Conservation (phyloP, 2,797 vertebrate species). For the Acanthis flammea region DNA sequence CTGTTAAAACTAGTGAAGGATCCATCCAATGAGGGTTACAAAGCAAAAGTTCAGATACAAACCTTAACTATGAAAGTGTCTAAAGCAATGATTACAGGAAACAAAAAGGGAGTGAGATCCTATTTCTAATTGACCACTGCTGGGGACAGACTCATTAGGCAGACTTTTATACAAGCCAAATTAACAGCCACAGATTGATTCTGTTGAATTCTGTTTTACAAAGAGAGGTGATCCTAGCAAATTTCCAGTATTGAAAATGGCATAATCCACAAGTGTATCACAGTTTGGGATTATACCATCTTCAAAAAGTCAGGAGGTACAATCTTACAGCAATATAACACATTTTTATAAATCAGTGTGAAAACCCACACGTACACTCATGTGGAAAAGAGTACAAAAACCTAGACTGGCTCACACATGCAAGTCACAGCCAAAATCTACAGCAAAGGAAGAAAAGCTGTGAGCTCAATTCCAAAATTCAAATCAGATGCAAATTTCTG, state of each 20-base stretch:
- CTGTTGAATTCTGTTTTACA: not conserved
- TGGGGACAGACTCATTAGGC: not conserved
- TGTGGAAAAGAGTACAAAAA: not conserved
- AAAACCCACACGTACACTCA: fast-evolving
- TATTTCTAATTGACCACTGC: not conserved
- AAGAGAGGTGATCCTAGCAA: not conserved
- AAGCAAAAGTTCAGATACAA: not conserved
- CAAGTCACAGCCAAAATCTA: not conserved
- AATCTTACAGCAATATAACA: not conserved
- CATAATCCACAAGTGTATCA: not conserved
- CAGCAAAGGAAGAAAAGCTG: not conserved
- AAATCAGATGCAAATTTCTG: not conserved
- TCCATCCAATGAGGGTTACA: not conserved
- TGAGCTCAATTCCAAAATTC: not conserved
- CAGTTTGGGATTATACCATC: not conserved
- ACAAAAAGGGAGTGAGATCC: not conserved
- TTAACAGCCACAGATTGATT: not conserved
- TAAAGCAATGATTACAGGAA: not conserved
- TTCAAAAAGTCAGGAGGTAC: not conserved
- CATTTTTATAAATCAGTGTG: not conserved
- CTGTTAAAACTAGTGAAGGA: not conserved
- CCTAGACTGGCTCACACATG: not conserved
- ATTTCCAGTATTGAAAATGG: not conserved
- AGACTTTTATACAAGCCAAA: not conserved
- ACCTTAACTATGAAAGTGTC: not conserved